A percentile compares a stretch with the other conserved stretches of the same genome.
Conservation (phyloP, 2,797 vertebrate species). For the Crypturellus tataupa region DNA sequence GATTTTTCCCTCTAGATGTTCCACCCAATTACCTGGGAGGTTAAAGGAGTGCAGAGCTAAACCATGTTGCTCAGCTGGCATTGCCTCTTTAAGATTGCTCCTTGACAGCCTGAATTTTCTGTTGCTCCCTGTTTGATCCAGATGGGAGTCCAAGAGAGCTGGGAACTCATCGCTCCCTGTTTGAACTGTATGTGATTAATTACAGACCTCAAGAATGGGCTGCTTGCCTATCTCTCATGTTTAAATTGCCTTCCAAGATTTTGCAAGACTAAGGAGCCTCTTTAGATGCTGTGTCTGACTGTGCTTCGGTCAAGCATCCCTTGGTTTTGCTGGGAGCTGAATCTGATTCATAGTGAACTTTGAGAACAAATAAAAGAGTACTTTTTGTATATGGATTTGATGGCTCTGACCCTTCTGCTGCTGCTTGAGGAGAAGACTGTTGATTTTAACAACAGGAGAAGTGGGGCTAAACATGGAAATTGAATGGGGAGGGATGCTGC, state of each 20-base stretch:
- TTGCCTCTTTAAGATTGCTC: neutral
- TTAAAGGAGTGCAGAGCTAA: neutral
- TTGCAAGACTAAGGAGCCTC: constrained; percentile 35
- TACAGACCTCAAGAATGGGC: constrained; percentile 7
- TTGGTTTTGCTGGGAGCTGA: constrained; percentile 29
- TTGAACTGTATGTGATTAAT: constrained; percentile 61
- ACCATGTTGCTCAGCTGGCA: neutral
- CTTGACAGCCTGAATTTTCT: neutral
- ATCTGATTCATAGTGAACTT: constrained; percentile 35
- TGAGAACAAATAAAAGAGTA: constrained; percentile 40
- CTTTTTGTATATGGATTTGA: constrained; percentile 34
- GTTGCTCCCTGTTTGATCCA: neutral
- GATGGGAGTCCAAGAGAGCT: constrained; percentile 8
- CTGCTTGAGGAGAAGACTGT: neutral
- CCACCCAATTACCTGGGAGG: constrained; percentile 2
- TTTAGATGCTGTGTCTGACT: constrained; percentile 42
- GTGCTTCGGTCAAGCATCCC: neutral
- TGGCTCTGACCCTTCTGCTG: neutral
- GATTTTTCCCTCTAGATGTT: neutral
- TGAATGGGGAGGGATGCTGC: neutral
- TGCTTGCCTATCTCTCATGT: constrained; percentile 46
- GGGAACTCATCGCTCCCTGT: constrained; percentile 22
- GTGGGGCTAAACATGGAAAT: neutral
- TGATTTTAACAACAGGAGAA: neutral
- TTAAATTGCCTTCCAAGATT: constrained; percentile 66